phyloP scores from a whole-genome alignment of 2,113 vertebrate species.

The Megalops atlanticus region DNA sequence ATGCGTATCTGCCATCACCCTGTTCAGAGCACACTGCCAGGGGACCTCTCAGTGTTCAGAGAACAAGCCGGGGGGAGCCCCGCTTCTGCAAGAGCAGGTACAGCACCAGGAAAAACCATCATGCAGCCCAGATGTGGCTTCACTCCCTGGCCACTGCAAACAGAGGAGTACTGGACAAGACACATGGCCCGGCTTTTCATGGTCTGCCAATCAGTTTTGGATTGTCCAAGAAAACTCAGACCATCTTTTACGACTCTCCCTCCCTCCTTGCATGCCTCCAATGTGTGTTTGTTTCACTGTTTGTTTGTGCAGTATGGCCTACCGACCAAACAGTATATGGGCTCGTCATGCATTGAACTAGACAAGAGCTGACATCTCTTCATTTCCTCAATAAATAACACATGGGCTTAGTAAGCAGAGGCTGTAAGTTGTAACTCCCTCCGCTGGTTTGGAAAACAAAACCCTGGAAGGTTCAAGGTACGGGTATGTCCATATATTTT shows the following conservation, averaged over 20 bases:
- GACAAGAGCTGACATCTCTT: not conserved
- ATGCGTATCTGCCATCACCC: not conserved
- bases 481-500: not conserved
- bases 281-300: not conserved
- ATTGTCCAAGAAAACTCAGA: conserved; percentile 37
- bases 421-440: not conserved
- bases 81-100: conserved; percentile 24
- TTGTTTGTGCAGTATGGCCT: not conserved
- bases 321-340: not conserved
- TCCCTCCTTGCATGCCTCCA: conserved; percentile 51
- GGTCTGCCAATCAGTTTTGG: conserved; percentile 34
- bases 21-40: not conserved
- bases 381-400: not conserved
- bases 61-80: not conserved
- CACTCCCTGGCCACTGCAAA: conserved; percentile 40
- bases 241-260: conserved; percentile 32
- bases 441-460: not conserved
- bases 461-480: not conserved
- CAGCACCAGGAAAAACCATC: conserved; percentile 54
- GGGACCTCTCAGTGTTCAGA: not conserved
- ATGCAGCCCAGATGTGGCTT: conserved; percentile 40
- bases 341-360: not conserved
- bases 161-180: conserved; percentile 34
- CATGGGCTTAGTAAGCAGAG: not conserved
- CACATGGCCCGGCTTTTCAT: conserved; percentile 40